Evolutionary conservation across 1,140 invertebrate species (phyloP).

Genomic region (Pogonus chalceus): DNA sequence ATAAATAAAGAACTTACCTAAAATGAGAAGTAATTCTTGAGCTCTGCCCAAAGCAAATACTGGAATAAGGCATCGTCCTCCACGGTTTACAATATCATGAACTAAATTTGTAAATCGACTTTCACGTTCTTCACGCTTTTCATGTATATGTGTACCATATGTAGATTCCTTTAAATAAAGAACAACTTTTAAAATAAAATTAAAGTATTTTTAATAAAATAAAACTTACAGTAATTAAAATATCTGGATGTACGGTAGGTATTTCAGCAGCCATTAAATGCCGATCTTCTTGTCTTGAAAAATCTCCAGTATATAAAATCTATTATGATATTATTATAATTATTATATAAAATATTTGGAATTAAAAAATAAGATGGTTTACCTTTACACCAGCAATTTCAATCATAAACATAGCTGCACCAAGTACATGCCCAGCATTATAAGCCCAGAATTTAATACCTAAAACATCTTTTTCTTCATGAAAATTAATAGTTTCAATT

Average conservation of each 20-base stretch:
- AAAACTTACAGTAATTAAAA: conserved; percentile 75
- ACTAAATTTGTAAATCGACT: conserved; percentile 89
- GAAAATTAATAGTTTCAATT: conserved; percentile 97
- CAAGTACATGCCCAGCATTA: conserved; percentile 96
- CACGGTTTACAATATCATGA: conserved; percentile 90
- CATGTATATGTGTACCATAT: conserved; percentile 98
- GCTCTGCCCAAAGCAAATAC: conserved; percentile 97
- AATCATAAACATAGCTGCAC: conserved; percentile 99
- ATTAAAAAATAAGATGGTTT: conserved; percentile 3
- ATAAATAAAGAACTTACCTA: conserved; percentile 44
- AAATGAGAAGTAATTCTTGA: conserved; percentile 90
- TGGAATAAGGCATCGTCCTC: conserved; percentile 94
- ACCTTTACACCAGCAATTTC: conserved; percentile 97
- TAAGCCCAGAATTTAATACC: conserved; percentile 98
- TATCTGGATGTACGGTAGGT: conserved; percentile 89
- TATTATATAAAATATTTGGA: not conserved
- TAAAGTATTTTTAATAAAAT: conserved; percentile 14
- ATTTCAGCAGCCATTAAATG: conserved; percentile 99
- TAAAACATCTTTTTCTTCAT: conserved; percentile 95
- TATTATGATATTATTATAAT: conserved; percentile 33
- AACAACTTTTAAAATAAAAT: not conserved
- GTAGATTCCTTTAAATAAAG: conserved; percentile 75
- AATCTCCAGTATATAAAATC: conserved; percentile 96
- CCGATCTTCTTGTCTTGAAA: conserved; percentile 95
- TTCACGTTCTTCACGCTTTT: conserved; percentile 94